Conservation (phyloP, 2,113 vertebrate genomes). For the Apodemus speciosus region DNA sequence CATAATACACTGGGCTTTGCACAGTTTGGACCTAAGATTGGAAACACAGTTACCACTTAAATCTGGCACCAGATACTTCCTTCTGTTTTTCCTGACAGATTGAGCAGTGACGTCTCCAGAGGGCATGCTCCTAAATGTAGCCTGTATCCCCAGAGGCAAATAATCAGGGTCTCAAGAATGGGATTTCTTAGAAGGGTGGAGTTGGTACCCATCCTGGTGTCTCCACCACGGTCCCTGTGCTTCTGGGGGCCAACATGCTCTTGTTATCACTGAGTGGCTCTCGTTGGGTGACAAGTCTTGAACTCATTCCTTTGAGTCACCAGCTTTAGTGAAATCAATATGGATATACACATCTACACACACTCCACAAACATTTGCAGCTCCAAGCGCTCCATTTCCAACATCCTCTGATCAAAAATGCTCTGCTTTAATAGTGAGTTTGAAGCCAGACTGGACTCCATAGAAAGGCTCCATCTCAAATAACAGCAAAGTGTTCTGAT, state of each 20-base stretch:
- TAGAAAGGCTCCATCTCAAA: background rate
- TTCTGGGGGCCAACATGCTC: background rate
- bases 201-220: background rate
- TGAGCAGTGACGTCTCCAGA: background rate
- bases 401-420: background rate
- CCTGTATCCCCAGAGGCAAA: background rate
- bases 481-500: background rate
- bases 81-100: background rate
- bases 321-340: too few species aligned
- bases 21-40: background rate
- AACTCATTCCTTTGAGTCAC: background rate
- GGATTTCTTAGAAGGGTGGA: background rate
- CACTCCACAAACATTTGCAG: background rate
- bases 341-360: background rate
- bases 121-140: background rate
- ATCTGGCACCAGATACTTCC: background rate
- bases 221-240: rapidly evolving
- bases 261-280: rapidly evolving
- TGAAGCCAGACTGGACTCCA: background rate
- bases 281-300: background rate
- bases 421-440: background rate
- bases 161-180: background rate
- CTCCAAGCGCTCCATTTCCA: too few species aligned
- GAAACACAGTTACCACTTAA: background rate
- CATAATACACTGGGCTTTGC: too few species aligned